A percentile compares a stretch with the other conserved stretches of the same genome.
phyloP scores from a whole-genome alignment of 2,113 vertebrate genomes.

The Cisticola juncidis region DNA sequence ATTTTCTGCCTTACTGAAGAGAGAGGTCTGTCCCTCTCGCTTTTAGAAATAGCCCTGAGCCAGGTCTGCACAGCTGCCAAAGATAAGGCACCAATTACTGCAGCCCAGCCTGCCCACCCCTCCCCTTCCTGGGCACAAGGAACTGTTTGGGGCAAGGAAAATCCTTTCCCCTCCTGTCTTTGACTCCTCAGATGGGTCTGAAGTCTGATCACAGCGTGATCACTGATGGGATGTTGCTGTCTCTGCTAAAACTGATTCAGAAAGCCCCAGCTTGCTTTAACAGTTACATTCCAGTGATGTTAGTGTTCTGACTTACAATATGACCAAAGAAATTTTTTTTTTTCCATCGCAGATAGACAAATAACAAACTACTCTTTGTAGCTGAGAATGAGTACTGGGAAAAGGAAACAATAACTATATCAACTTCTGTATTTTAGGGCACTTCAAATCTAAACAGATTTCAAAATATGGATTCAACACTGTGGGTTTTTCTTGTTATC shows the following conservation, averaged over 20 bases:
- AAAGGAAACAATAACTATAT: background rate
- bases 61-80: background rate
- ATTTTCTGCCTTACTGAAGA: background rate
- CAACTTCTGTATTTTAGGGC: background rate
- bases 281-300: background rate
- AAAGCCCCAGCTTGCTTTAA: background rate
- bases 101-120: background rate
- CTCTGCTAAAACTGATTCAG: background rate
- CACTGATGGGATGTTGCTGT: background rate
- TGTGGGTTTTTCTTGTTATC: background rate
- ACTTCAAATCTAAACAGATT: background rate
- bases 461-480: background rate
- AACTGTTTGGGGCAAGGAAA: background rate
- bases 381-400: background rate
- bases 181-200: background rate
- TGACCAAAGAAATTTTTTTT: background rate
- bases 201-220: background rate
- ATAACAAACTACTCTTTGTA: background rate
- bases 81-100: background rate
- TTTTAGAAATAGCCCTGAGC: background rate
- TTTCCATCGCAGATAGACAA: background rate
- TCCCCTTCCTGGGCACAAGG: background rate
- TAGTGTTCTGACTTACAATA: background rate
- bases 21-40: fast-evolving
- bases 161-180: background rate